Percentiles rank a stretch among this genome's conserved stretches.
These are phyloP conservation scores for Leptinotarsa texana DNA, from an alignment of 1,140 invertebrate genomes.

Conservation along the genomic window DNA sequence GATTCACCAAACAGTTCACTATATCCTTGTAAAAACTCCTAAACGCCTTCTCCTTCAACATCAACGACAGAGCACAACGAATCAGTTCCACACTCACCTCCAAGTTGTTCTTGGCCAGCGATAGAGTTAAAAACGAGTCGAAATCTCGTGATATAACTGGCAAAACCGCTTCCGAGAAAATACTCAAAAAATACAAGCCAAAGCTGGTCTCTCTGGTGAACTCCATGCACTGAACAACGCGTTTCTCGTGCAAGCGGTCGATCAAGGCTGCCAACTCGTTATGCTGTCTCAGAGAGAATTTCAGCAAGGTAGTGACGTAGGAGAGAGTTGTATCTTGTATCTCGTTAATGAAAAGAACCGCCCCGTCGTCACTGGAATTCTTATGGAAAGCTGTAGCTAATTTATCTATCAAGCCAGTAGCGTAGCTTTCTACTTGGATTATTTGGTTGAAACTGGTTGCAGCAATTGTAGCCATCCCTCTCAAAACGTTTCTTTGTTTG, in stretches of 20 bases:
- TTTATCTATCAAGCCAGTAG: constrained; percentile 25
- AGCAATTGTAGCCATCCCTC: constrained; percentile 27
- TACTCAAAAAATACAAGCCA: constrained; percentile 35
- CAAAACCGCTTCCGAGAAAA: constrained; percentile 33
- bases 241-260: constrained; percentile 28
- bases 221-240: constrained; percentile 32
- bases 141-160: constrained; percentile 33
- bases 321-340: constrained; percentile 34
- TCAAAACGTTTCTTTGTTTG: constrained; percentile 36
- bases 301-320: constrained; percentile 30
- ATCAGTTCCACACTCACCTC: constrained; percentile 23
- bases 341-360: constrained; percentile 27
- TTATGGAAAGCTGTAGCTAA: constrained; percentile 21
- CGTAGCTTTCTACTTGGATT: constrained; percentile 3
- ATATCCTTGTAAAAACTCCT: constrained; percentile 16
- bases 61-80: constrained; percentile 5
- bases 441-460: constrained; percentile 3
- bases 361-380: background rate
- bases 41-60: constrained; percentile 22
- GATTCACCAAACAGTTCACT: constrained; percentile 15
- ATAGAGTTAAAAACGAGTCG: constrained; percentile 32
- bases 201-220: constrained; percentile 19
- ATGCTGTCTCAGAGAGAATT: constrained; percentile 35
- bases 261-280: constrained; percentile 32
- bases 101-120: constrained; percentile 18